Evolutionary conservation across 2,797 vertebrate genomes (phyloP), one percentile per base, ranked within the genome.

Genomic region (Xenentodon cancila): DNA sequence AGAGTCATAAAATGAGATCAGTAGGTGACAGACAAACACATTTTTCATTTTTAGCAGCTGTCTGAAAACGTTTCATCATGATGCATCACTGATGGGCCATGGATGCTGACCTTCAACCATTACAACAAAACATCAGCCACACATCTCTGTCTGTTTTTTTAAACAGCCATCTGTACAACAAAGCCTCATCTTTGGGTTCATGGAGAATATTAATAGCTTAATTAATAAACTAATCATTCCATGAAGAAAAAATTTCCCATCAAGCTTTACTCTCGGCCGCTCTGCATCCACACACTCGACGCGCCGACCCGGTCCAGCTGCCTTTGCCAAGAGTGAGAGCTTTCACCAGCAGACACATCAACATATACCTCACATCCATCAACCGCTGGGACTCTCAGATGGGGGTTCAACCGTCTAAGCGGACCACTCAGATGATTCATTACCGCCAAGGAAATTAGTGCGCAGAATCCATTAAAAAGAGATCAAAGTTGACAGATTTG

Each of bases 301-400:
- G 43, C 45, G 59, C 44, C 32, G 77, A 74, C 71, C 20, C 19
- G 70, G 86, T 84, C 64, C 3, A 56, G n/a, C 32, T 21, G 30
- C 30, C 6, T 7, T 9, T 8, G 30, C 30, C 30, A 9, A 25
- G 25, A 25, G 25, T 25, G 25, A 77, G 66, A 60, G 81, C 84
- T 65, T 70, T 74, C 47, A 70, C 50, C 74, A 22, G 80, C 84
- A 77, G 90, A 84, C 58, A 82, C 85, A 87, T 82, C 84, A 65
- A 69, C 16, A 79, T 5, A 68, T 69, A 58, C 51, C 81, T 59
- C 81, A 70, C 81, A 94, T 95, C 92, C 86, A 93, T 93, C 92
- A 90, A 49, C 52, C 78, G 78, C 69, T 72, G 73, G 60, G 77
- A 72, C 66, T 81, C 79, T 74, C 67, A 77, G 50, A 73, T 47